phyloP scores from a whole-genome alignment of 2,888 invertebrate genomes.

The Petrolisthes manimaculis region DNA sequence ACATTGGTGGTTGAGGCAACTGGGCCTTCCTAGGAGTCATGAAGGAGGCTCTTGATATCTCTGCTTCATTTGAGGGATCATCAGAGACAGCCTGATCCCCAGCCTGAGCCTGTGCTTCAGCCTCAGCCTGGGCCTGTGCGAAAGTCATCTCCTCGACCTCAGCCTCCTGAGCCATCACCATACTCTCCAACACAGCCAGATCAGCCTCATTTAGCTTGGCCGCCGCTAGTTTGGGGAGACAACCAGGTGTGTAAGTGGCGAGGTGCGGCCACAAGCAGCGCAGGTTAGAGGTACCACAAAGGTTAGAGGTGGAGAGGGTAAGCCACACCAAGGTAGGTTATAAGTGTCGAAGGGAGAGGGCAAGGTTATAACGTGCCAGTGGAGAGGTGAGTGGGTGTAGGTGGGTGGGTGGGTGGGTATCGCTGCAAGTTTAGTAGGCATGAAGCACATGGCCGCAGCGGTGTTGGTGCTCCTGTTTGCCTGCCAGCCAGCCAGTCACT shows the following conservation, averaged over 20 bases:
- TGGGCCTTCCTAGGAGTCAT: background rate
- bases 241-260: constrained; percentile 55
- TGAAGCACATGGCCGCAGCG: constrained; percentile 30
- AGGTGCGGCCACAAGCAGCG: constrained; percentile 47
- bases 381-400: background rate
- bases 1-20: constrained; percentile 5
- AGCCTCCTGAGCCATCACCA: constrained; percentile 55
- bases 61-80: background rate
- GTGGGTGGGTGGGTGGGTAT: constrained; percentile 3
- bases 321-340: constrained; percentile 26
- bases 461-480: constrained; percentile 29
- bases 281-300: constrained; percentile 44
- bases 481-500: constrained; percentile 34
- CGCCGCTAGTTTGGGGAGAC: constrained; percentile 37
- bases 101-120: constrained; percentile 27
- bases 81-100: background rate
- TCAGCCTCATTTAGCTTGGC: constrained; percentile 54
- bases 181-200: constrained; percentile 61
- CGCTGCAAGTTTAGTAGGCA: constrained; percentile 35
- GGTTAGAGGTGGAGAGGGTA: constrained; percentile 9
- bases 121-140: constrained; percentile 25
- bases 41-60: background rate
- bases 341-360: background rate
- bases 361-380: constrained; percentile 1
- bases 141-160: constrained; percentile 60